A percentile compares a stretch with the other conserved stretches of the same genome.
phyloP scores from a whole-genome alignment of 2,113 vertebrate species.

The Ahaetulla prasina region DNA sequence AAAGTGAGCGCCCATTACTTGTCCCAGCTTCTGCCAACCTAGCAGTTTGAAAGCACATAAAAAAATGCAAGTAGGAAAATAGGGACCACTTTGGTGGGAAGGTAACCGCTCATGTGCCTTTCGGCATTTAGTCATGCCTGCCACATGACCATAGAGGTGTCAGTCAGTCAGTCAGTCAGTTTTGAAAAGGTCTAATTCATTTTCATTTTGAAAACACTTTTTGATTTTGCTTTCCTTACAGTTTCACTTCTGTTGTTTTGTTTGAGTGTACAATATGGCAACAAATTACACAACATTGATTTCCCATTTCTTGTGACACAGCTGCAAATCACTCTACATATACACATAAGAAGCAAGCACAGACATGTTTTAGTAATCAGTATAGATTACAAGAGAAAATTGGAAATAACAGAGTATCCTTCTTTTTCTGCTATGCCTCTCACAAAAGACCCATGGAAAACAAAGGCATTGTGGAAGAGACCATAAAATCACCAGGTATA shows the following conservation, averaged over 20 bases:
- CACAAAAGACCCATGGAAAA: neutral
- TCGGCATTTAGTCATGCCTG: too few relatives aligned
- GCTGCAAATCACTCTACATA: neutral
- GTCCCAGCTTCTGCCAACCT: too few relatives aligned
- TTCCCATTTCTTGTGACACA: neutral
- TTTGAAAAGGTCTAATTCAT: neutral
- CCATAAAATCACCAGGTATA: neutral
- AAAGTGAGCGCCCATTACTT: too few relatives aligned
- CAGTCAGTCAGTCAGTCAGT: too few relatives aligned
- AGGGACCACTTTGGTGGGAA: too few relatives aligned
- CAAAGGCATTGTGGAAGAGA: neutral
- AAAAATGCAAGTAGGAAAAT: too few relatives aligned
- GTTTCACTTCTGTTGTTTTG: constrained; percentile 13
- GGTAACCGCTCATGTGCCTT: too few relatives aligned
- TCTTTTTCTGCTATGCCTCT: neutral
- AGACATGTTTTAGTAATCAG: neutral
- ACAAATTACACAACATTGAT: neutral
- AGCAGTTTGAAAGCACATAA: too few relatives aligned
- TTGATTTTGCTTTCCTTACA: neutral
- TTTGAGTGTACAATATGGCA: neutral
- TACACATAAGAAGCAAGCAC: neutral
- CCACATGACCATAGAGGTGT: too few relatives aligned
- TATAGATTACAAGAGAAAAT: neutral
- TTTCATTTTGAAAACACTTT: neutral
- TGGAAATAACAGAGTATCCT: too few relatives aligned